Base-by-base conservation (phyloP, 2,888 invertebrate genomes). In the Drosophila fungiperda region DNA sequence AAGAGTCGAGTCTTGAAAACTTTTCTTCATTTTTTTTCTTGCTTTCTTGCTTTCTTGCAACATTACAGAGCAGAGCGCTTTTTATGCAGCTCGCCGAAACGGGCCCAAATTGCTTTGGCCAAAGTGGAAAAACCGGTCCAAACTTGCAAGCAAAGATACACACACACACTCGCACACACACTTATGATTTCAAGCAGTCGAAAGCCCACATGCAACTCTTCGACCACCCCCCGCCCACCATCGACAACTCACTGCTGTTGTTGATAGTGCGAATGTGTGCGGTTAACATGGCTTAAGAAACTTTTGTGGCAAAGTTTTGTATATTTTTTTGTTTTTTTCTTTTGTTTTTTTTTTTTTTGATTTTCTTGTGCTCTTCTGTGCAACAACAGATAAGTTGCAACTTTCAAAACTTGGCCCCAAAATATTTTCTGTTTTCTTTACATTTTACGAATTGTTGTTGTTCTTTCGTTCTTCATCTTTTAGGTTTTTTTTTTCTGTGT, bases 211-310 rank as follows among this genome's bases (percentile, higher is more conserved):
- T 55, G 38, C 55, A 40, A 36, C 55, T 40, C 36, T 55, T 55
- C 38, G 45, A 23, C 4, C 38, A 15, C 50, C 0, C 40, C 3
- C 48, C 54, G 9, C 32, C 2, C 17, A 12, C 12, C 32, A 23
- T 6, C 29, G 29, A 32, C 57, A 45, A 4, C 15, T 3, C 54
- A 49, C 33, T 45, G 29, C 42, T 69, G 58, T 45, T 65, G 82
- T 42, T 77, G 83, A 80, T 80, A 74, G 85, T 86, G 90, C 60
- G 77, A 86, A 75, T 90, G 89, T 87, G 89, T 90, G 90, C 66
- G 87, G 89, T 89, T 87, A 89, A 87, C 87, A 87, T 87, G 87
- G 85, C 90, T 90, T 89, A 87, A 87, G 90, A 90, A 87, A 90
- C 90, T 87, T 87, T 87, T 79, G 81, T 68, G 50, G 49, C 9